These are phyloP conservation scores for Pteronotus mesoamericanus DNA, from an alignment of 2,797 vertebrate species.

Conservation along the genomic window DNA sequence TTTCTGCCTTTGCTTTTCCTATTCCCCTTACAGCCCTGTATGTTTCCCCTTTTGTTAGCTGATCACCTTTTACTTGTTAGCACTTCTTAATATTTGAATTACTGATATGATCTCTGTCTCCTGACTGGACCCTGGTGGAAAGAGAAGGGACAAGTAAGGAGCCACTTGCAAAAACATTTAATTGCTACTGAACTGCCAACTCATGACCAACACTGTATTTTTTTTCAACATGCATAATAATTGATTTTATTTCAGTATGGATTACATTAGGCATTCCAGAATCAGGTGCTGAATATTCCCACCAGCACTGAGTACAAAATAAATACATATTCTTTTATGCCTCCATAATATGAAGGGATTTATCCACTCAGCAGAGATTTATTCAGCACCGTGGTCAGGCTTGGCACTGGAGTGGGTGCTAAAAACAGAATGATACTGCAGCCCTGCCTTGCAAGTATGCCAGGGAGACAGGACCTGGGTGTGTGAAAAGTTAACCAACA, in stretches of 20 bases:
- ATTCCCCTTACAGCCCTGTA: background rate
- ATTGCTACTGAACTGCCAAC: background rate
- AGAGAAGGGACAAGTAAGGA: background rate
- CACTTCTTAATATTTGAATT: background rate
- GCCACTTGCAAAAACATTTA: background rate
- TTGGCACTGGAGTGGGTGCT: slow-evolving; percentile 5
- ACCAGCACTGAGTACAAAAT: slow-evolving; percentile 5
- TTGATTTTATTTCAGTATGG: slow-evolving; percentile 47
- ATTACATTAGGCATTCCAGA: slow-evolving; percentile 42
- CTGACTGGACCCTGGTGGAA: background rate
- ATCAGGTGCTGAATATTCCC: slow-evolving; percentile 38
- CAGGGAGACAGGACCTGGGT: background rate
- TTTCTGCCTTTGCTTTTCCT: background rate
- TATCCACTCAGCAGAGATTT: slow-evolving; percentile 56
- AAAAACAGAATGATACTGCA: background rate
- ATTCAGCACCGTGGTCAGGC: background rate
- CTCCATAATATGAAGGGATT: slow-evolving; percentile 40
- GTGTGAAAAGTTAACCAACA: slow-evolving; percentile 29
- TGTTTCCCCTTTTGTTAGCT: background rate
- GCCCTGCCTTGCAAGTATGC: background rate
- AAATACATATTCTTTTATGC: slow-evolving; percentile 38
- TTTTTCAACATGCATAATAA: background rate
- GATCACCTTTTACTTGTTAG: background rate
- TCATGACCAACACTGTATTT: background rate
- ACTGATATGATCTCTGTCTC: background rate